phyloP scores from a whole-genome alignment of 1,140 invertebrate genomes.

The Geopemphigus sp. region DNA sequence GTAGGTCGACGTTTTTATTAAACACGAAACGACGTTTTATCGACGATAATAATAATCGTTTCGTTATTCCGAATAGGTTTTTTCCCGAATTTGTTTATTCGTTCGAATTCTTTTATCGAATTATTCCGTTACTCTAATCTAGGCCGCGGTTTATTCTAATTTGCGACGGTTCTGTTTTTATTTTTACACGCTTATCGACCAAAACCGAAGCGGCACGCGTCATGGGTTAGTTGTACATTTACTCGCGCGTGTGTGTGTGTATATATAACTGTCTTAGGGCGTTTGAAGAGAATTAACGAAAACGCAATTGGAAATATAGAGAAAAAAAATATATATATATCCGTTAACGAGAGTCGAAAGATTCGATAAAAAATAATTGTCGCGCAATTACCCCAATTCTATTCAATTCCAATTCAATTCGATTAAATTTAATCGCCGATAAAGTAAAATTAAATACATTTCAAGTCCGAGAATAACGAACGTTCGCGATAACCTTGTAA shows the following conservation, averaged over 20 bases:
- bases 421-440: slow-evolving; percentile 1
- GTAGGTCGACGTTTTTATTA: too few species aligned
- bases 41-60: too few species aligned
- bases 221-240: background rate
- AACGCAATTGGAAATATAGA: background rate
- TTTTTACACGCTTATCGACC: background rate
- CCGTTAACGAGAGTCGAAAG: background rate
- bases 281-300: background rate
- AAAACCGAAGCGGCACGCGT: background rate
- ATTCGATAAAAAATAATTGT: background rate
- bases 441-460: background rate
- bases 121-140: background rate
- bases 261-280: background rate
- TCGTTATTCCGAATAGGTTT: too few species aligned
- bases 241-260: too few species aligned
- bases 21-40: too few species aligned
- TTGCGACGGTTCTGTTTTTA: background rate
- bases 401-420: background rate
- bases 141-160: background rate
- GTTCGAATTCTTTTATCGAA: background rate
- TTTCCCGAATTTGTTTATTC: background rate
- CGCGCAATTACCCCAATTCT: background rate
- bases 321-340: too few species aligned
- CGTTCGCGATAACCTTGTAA: background rate
- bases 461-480: background rate